Base-by-base conservation (phyloP, 2,888 invertebrate genomes). In the Tinea pellionella region DNA sequence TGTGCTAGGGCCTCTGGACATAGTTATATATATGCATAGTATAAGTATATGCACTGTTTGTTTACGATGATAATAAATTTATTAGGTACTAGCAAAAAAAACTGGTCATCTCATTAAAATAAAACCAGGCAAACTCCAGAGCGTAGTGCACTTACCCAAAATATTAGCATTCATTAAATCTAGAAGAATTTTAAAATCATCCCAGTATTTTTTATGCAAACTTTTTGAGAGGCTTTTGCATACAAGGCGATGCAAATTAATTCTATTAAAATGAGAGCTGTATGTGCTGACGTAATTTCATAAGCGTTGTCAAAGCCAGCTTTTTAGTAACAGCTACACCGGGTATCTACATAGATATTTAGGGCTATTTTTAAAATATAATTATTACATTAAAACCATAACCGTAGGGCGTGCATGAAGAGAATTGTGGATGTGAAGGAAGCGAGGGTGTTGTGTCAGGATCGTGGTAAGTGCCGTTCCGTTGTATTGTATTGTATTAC, bases 171-270 rank as follows among this genome's bases (percentile, higher is more conserved):
- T 53, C 53, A 53, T 53, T 12, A 18, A 53, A 53, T 53, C 47
- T 47, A 24, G 19, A 53, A 53, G 24, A 9, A 24, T 53, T 18
- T 53, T 24, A 24, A 53, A 53, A 53, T 47, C 47, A 47, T 53
- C 11, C 19, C 24, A 24, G 24, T 24, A 53, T 53, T 53, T 57
- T 57, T 57, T 74, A 75, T 77, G 78, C 75, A 77, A 79, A 77
- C 73, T 74, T 70, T 72, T 73, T 77, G 73, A 70, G 72, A 73
- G 71, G 70, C 69, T 75, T 75, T 72, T 72, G 68, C 71, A 75
- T 75, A 74, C 67, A 71, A 71, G 74, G 70, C 72, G 70, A 77
- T 79, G 79, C 74, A 79, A 81, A 80, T 79, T 76, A 78, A 78
- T 80, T 77, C 71, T 73, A 74, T 78, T 78, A 78, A 73, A 74